A percentile compares a stretch with the other conserved stretches of the same genome.
Evolutionary conservation across 2,113 vertebrate genomes (phyloP).

Genomic region (Lipotes vexillifer): DNA sequence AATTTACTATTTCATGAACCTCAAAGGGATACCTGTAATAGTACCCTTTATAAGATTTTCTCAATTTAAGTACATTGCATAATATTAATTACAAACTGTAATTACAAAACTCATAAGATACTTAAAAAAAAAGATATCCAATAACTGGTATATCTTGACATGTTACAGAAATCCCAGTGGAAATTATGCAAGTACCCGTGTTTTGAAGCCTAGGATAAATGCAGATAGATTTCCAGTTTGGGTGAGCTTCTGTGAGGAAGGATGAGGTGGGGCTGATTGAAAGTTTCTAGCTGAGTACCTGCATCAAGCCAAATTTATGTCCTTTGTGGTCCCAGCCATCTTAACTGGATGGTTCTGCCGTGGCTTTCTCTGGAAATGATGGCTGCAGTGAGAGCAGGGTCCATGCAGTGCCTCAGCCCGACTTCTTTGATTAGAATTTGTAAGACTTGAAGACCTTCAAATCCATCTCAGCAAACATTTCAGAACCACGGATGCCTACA

Average conservation of each 20-base stretch:
- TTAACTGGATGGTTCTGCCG: conserved; percentile 62
- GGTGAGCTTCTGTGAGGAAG: background rate
- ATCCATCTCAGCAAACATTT: conserved; percentile 79
- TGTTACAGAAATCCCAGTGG: background rate
- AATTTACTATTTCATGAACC: background rate
- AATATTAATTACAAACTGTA: background rate
- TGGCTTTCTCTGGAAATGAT: conserved; percentile 83
- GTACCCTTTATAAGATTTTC: background rate
- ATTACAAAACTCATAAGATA: background rate
- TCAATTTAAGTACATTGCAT: background rate
- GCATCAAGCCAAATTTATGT: conserved; percentile 82
- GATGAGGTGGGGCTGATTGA: background rate
- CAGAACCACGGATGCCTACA: conserved; percentile 77
- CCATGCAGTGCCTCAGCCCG: conserved; percentile 68
- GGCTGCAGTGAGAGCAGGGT: conserved; percentile 77
- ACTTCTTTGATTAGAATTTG: conserved; percentile 69
- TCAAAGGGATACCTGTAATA: background rate
- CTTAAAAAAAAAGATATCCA: background rate
- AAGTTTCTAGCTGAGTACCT: conserved; percentile 69
- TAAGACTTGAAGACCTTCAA: conserved; percentile 73
- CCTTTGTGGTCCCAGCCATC: conserved; percentile 72
- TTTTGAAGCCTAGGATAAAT: background rate
- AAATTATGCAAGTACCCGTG: background rate
- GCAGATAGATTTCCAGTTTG: too few species aligned
- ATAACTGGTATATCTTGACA: background rate